A percentile compares a stretch with the other conserved stretches of the same genome.
These are phyloP conservation scores for Hylaeus volcanicus DNA, from an alignment of 1,140 invertebrate species.

Conservation along the genomic window DNA sequence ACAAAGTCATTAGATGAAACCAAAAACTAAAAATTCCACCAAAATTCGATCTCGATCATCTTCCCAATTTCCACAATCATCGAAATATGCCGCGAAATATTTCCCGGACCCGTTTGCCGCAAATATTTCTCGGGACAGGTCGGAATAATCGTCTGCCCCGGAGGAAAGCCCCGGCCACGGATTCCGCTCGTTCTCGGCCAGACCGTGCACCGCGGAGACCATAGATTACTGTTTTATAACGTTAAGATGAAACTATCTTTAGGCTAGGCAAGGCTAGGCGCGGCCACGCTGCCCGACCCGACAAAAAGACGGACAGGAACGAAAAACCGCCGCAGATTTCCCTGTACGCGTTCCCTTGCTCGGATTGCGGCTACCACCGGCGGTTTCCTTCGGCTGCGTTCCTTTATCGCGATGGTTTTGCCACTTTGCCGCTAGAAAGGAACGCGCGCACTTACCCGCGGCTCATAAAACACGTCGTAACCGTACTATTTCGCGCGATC, in stretches of 20 bases:
- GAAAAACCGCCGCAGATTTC: conserved; percentile 54
- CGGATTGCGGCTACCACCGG: conserved; percentile 27
- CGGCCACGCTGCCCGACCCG: conserved; percentile 22
- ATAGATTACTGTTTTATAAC: conserved; percentile 61
- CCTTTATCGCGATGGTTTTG: conserved; percentile 71
- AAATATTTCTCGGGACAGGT: not conserved
- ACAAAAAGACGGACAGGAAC: conserved; percentile 30
- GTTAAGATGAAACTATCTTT: conserved; percentile 49
- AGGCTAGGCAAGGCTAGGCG: conserved; percentile 35
- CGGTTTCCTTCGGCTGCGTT: conserved; percentile 52
- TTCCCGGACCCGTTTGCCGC: not conserved
- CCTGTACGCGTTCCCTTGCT: conserved; percentile 38
- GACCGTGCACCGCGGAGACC: conserved; percentile 47
- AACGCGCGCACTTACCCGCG: conserved; percentile 62
- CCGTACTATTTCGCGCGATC: conserved; percentile 59
- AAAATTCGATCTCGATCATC: too few species aligned
- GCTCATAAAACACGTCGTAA: conserved; percentile 69
- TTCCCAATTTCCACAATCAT: too few species aligned
- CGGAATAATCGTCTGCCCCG: conserved; percentile 30
- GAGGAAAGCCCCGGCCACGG: conserved; percentile 34
- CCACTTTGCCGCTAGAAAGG: conserved; percentile 67
- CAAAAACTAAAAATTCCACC: too few species aligned
- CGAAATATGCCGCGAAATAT: too few species aligned
- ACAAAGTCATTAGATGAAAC: too few species aligned
- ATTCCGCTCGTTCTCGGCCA: conserved; percentile 56